These are phyloP conservation scores for Halocynthia aurantium DNA, from an alignment of 23 tunicate species.

Conservation along the genomic window DNA sequence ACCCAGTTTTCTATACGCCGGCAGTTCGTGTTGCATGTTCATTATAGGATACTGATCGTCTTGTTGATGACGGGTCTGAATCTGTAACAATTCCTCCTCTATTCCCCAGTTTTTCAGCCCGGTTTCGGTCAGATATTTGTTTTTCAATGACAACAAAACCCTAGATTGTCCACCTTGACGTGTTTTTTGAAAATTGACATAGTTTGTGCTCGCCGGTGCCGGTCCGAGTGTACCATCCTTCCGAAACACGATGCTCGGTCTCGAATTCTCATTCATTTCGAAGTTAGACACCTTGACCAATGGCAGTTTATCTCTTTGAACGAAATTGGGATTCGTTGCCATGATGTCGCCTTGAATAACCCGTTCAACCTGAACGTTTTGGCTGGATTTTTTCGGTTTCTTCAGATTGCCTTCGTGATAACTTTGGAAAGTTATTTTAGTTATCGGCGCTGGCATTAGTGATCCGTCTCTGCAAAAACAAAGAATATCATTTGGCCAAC, in stretches of 20 bases:
- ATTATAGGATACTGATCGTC: no score
- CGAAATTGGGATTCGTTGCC: conserved; percentile 6
- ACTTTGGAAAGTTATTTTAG: conserved; percentile 28
- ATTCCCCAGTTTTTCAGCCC: neutral
- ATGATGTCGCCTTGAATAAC: conserved; percentile 9
- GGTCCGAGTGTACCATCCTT: conserved; percentile 23
- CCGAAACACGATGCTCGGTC: conserved; percentile 5
- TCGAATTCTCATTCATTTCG: conserved; percentile 19
- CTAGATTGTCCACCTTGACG: conserved; percentile 22
- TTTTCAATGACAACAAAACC: conserved; percentile 4
- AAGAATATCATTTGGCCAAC: neutral
- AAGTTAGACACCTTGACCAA: conserved; percentile 14
- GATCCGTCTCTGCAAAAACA: conserved; percentile 5
- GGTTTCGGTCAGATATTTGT: neutral
- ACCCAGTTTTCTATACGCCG: conserved; percentile 11
- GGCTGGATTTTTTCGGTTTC: conserved; percentile 10
- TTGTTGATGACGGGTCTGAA: conserved; percentile 2
- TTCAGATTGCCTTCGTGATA: conserved; percentile 8
- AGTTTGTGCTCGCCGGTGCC: conserved; percentile 23
- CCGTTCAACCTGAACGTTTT: conserved; percentile 18
- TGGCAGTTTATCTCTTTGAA: conserved; percentile 6
- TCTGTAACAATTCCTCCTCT: conserved; percentile 1
- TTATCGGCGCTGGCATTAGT: conserved; percentile 29
- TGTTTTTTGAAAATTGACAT: conserved; percentile 23
- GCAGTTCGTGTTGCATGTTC: neutral